Base-by-base conservation (phyloP, 2,113 vertebrate species). In the Hoplias malabaricus region DNA sequence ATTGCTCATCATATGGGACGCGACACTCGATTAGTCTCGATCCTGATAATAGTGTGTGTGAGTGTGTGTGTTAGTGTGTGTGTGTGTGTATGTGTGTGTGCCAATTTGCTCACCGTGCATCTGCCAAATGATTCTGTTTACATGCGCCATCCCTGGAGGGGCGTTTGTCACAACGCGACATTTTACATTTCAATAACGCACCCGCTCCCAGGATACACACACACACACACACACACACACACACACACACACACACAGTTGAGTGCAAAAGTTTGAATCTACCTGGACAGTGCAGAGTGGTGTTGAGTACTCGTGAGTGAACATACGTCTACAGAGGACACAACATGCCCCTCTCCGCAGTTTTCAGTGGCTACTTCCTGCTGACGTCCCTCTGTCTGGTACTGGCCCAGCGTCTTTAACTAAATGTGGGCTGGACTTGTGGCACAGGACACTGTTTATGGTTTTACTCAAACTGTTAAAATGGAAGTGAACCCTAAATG, bases 121-220 rank as follows among this genome's bases (percentile, higher is more conserved):
- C 92, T 93, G 92, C 91, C 92, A 93, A 93, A 93, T 91, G 91
- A 92, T 91, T 92, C 90, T 93, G 92, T 93, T 92, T 92, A 93
- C 92, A 92, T 74, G 87, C 85, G 82, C 84, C 89, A 82, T 90
- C 89, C 92, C 90, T 86, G 38, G 87, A 90, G 92, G 90, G 88
- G 85, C 77, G 85, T 90, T 92, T 91, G 90, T 92, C 90, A 89
- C 90, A 85, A 87, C 69, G 87, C 83, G 83, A 87, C 88, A 91
- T 91, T 88, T 88, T 89, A 93, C 90, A 87, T 93, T 90, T 93
- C 90, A 92, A 90, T 91, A 91, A 90, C 72, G 66, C 73, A 54
- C 80, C 19, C 79, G 79, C 85, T 87, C 86, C 69, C 21, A 14
- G 74, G 69, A 77, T 66, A 69, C 57, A 69, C 71, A 59, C 78